Evolutionary conservation across 2,888 invertebrate genomes (phyloP).

Genomic region (Acanthococcus lagerstroemiae): DNA sequence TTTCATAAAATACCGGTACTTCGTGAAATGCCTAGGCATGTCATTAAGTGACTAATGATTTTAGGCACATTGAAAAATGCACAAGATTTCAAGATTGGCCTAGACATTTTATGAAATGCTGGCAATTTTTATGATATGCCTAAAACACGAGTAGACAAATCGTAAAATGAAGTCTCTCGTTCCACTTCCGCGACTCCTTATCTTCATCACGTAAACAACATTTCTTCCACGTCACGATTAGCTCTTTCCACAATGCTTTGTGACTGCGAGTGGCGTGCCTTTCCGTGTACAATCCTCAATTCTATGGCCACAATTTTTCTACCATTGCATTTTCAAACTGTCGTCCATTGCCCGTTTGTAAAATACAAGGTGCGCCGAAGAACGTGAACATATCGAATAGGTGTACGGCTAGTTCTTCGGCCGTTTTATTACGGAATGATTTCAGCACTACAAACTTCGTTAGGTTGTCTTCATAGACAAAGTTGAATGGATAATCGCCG

Average conservation of each 20-base stretch:
- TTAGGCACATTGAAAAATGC: no score
- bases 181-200: no score
- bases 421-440: conserved; percentile 35
- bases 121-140: no score
- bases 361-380: not conserved
- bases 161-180: no score
- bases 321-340: not conserved
- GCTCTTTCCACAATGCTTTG: conserved; percentile 18
- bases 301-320: not conserved
- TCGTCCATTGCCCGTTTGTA: not conserved
- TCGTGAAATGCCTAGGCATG: no score
- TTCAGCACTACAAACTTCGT: conserved; percentile 40
- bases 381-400: not conserved
- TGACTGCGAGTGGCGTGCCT: conserved; percentile 9
- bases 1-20: no score
- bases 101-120: no score
- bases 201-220: conserved; percentile 5
- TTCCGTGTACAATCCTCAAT: conserved; percentile 3
- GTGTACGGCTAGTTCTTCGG: not conserved
- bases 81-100: no score
- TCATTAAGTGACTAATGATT: no score
- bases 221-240: conserved; percentile 4
- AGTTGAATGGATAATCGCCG: not conserved
- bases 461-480: conserved; percentile 38
- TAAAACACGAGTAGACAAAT: no score